Evolutionary conservation across 92 coral and sea anemone species (phyloP), one percentile per base, ranked within the genome.

Genomic region (Metridium senile): DNA sequence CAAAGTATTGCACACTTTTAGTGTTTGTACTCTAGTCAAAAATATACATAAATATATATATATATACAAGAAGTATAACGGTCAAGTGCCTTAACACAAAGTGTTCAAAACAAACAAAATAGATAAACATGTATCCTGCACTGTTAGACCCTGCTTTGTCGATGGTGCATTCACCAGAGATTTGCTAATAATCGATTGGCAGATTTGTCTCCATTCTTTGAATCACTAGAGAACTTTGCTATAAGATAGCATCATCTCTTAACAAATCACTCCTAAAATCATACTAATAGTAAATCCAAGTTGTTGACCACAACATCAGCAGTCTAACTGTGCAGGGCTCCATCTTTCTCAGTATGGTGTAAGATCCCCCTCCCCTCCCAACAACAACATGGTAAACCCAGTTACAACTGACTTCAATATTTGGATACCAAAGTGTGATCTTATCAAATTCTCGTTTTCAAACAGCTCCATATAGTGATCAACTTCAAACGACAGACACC

Each of bases 261-360:
- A 39, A 13, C 6, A 39, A 39, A 39, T 4, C 49, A 4, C 13
- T 39, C 8, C 13, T 39, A n/a, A n/a, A n/a, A n/a, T n/a, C n/a
- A n/a, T n/a, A n/a, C n/a, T 39, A 4, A 6, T 39, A 39, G 13
- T 39, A 13, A 4, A 13, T 39, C 13, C 6, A 13, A 39, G 13
- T 39, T 39, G 49, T 39, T 6, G 49, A 39, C n/a, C n/a, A 13
- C 13, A 39, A 4, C 49, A 39, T 4, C 49, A 54, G 59, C 51
- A 54, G 59, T 54, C 49, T 21, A 54, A 54, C 59, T 54, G 59
- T 54, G 59, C 59, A 54, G 23, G 59, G 2, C 17, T 16, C 59
- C 59, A 54, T 54, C 59, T 54, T 54, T 54, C 59, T 54, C 59
- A 54, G 59, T 54, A 54, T 54, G 59, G 59, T 54, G 21, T 16